phyloP scores from a whole-genome alignment of 30 jellyfish, hydroid and myxozoan genomes.

The Cassiopea andromeda region DNA sequence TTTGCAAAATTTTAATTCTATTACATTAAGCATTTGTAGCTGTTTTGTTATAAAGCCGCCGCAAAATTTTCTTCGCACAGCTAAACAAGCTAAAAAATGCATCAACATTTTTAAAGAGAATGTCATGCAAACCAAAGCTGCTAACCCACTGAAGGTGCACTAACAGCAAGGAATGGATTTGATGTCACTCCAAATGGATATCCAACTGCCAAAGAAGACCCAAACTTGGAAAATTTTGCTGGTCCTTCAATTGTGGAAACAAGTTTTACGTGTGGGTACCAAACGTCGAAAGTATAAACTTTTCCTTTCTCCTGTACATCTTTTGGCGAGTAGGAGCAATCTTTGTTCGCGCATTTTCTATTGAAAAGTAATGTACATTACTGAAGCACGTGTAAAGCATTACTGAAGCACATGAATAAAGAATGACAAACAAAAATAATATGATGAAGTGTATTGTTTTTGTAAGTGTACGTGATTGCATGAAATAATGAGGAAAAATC shows the following conservation, averaged over 20 bases:
- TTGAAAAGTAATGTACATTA: too few species aligned
- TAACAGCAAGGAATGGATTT: slow-evolving; percentile 70
- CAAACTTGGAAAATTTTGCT: slow-evolving; percentile 68
- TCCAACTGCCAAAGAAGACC: slow-evolving; percentile 70
- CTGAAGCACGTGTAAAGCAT: too few species aligned
- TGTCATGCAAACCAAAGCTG: background rate
- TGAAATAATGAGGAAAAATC: too few species aligned
- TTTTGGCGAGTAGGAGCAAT: slow-evolving; percentile 62
- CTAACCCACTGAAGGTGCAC: slow-evolving; percentile 76
- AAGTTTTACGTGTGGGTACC: slow-evolving; percentile 3
- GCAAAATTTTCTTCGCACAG: too few species aligned
- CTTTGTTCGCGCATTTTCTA: slow-evolving; percentile 58
- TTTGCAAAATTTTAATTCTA: background rate
- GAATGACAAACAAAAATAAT: background rate
- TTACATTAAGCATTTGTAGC: too few species aligned
- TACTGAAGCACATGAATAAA: background rate
- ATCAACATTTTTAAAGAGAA: background rate
- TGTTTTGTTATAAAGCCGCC: too few species aligned
- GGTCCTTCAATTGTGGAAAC: slow-evolving; percentile 60
- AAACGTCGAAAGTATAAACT: slow-evolving; percentile 55
- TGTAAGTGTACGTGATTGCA: background rate
- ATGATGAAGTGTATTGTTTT: background rate
- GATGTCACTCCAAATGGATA: slow-evolving; percentile 57
- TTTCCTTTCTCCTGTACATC: slow-evolving; percentile 76
- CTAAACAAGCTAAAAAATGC: too few species aligned